Conservation (phyloP, 2,113 vertebrate species). For the Paedocypris sp. region DNA sequence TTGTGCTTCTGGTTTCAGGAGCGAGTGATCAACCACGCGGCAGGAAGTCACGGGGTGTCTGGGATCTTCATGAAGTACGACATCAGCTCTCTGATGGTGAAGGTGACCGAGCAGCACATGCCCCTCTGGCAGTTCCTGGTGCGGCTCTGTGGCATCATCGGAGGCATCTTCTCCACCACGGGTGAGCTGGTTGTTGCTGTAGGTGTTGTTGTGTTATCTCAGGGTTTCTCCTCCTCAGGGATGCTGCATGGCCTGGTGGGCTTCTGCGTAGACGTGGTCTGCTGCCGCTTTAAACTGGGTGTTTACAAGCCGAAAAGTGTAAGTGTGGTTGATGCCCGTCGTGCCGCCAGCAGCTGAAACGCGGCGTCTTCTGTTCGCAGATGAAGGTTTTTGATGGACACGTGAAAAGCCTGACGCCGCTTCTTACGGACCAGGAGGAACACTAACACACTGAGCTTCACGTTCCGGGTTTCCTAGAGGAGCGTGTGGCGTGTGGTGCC, state of each 20-base stretch:
- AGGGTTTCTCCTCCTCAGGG: constrained; percentile 58
- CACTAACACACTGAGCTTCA: too few relatives aligned
- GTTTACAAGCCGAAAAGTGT: constrained; percentile 67
- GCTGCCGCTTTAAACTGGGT: constrained; percentile 84
- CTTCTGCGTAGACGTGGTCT: constrained; percentile 80
- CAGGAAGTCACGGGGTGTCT: constrained; percentile 92
- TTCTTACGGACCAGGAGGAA: constrained; percentile 28
- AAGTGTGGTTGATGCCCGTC: constrained; percentile 32
- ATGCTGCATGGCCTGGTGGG: constrained; percentile 85
- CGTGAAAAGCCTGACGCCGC: constrained; percentile 11
- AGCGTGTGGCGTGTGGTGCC: too few relatives aligned
- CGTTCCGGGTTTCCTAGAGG: too few relatives aligned
- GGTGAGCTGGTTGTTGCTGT: constrained; percentile 51
- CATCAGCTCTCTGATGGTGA: constrained; percentile 94
- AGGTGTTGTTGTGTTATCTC: neutral
- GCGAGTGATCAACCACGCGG: constrained; percentile 85
- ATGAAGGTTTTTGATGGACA: constrained; percentile 28
- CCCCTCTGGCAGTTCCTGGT: constrained; percentile 95
- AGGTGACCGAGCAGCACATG: constrained; percentile 94
- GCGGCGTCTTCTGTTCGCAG: constrained; percentile 5
- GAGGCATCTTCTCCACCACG: constrained; percentile 97
- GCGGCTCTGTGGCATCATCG: constrained; percentile 89
- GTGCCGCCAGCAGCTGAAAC: neutral
- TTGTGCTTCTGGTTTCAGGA: constrained; percentile 57
- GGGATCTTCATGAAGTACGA: constrained; percentile 99